Base-by-base conservation (phyloP, 2,113 vertebrate genomes). In the Thomomys bottae region DNA sequence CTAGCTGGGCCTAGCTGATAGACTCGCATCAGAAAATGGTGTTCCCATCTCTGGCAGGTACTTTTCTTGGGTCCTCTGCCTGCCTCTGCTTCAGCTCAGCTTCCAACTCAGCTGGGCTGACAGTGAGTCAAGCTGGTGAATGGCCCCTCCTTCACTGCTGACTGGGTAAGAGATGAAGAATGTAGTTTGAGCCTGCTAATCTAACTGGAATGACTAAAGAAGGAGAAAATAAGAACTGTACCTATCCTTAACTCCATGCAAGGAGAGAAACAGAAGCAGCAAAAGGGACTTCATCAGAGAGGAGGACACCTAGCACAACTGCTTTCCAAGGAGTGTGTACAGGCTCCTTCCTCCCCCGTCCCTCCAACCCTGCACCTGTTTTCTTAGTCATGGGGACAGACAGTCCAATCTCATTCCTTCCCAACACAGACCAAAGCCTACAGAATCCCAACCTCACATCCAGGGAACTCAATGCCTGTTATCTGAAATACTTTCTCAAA, bases 11-110 rank as follows among this genome's bases (percentile, higher is more conserved):
- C 54, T 28, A 24, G 6, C 10, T 57, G 79, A 59, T 49, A 76
- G 0, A 1, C 0, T 6, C 4, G 3, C 15, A 24, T 54, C 45
- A 68, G 1, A 24, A 42, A 26, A 38, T 12, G 2, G 26, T 6
- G 40, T 30, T 42, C 49, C 9, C 2, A 0, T 7, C 1, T 26
- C 4, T 4, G 8, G 1, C 4, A 1, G 63, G 30, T 2, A 8
- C 24, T 3, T 40, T 42, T 2, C 20, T 66, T 9, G 24, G 57
- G 5, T 8, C 32, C 36, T 76, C 4, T 14, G 24, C 14, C 10
- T 0, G 0, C 21, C 24, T 28, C 73, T 38, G 30, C 1, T 38
- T 77, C 32, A 87, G 61, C 18, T 54, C 15, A 17, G 49, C 49
- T 15, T 54, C 49, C 49, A 54, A 54, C 49, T 4, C 49, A 45